Evolutionary conservation across 2,113 vertebrate genomes (phyloP).

Genomic region (Misgurnus mizolepis): DNA sequence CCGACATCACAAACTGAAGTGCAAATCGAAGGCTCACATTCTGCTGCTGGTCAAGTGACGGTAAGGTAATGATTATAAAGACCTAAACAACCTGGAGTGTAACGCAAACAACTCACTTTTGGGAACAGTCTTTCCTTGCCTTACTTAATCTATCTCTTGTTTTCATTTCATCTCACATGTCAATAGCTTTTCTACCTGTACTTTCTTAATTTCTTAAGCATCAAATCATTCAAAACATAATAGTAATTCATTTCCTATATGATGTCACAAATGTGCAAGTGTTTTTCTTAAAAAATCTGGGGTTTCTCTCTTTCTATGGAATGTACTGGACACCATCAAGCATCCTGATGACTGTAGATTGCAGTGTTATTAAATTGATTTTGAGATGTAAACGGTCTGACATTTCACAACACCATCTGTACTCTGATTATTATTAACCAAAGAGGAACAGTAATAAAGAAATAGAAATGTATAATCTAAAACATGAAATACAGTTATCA

Average conservation of each 20-base stretch:
- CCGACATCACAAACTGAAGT: slow-evolving; percentile 23
- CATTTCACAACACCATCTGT: slow-evolving; percentile 2
- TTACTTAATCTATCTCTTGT: background rate
- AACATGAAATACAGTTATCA: background rate
- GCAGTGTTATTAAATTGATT: background rate
- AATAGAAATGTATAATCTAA: background rate
- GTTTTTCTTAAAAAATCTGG: background rate
- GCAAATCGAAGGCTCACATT: background rate
- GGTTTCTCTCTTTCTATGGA: background rate
- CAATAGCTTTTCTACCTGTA: background rate
- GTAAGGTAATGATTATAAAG: background rate
- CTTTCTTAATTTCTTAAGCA: background rate
- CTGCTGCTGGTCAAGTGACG: background rate
- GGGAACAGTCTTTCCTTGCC: background rate
- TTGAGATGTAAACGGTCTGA: background rate
- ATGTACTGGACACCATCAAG: background rate
- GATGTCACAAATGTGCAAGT: background rate
- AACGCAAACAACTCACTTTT: background rate
- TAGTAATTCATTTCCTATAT: background rate
- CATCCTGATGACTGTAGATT: background rate
- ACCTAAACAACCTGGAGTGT: background rate
- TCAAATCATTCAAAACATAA: background rate
- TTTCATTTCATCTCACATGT: slow-evolving; percentile 1
- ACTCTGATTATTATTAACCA: background rate
- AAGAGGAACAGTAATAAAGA: background rate